Base-by-base conservation (phyloP, 2,113 vertebrate species). In the Polypterus senegalus region DNA sequence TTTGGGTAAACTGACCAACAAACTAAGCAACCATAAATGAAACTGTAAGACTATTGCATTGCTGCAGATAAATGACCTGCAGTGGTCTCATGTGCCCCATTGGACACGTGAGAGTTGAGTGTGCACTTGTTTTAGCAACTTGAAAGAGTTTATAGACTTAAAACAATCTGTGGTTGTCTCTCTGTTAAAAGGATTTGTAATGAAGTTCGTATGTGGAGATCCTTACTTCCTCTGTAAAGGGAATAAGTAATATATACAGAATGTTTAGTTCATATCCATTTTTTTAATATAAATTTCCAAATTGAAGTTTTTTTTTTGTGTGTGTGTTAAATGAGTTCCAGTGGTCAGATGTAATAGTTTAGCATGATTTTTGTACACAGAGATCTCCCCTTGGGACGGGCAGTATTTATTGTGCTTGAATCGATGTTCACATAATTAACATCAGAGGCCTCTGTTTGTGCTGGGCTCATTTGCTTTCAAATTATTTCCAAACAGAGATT, bases 341-440 rank as follows among this genome's bases (percentile, higher is more conserved):
- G 77, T 62, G 60, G 60, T 63, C 63, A 59, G 60, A 70, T 74
- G 68, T 45, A 77, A 65, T 70, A 68, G 70, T 70, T 74, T 71
- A 54, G 54, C 65, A 9, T 78, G 74, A 77, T 81, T 83, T 84
- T 75, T 83, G 48, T 80, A 81, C 68, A 76, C 66, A 81, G 78
- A 63, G 71, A 63, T 61, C 63, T 79, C 79, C 77, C 77, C 74
- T 62, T 69, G 79, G 79, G 76, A 75, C 65, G 67, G 59, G 9
- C 53, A 44, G 63, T 72, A 76, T 75, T 72, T 72, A 57, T 77
- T 75, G 74, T 65, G 56, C 70, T 73, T 78, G 76, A 74, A 60
- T 67, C 79, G 79, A 66, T 70, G 75, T 72, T 57, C 64, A 65
- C 52, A 76, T 4, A 9, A 44, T 78, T 77, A 71, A 67, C 74